These are phyloP conservation scores for Cervus canadensis DNA, from an alignment of 2,113 vertebrate genomes.

Conservation along the genomic window DNA sequence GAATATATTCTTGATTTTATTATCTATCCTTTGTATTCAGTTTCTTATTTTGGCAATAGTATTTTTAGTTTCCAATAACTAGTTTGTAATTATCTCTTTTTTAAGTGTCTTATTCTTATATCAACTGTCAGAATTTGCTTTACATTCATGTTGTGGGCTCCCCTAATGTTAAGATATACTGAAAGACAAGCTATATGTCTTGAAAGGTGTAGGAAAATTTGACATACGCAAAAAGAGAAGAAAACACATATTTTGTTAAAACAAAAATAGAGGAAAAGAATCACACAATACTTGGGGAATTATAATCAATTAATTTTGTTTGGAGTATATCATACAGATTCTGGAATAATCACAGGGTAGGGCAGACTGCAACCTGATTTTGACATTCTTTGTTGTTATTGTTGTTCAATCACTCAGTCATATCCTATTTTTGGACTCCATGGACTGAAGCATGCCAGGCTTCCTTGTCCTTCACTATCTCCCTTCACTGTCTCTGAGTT, in stretches of 20 bases:
- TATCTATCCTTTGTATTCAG: neutral
- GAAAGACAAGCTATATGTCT: neutral
- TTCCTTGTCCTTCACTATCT: neutral
- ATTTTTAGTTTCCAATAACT: neutral
- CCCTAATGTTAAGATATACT: neutral
- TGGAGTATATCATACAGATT: neutral
- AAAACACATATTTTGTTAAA: neutral
- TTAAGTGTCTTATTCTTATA: neutral
- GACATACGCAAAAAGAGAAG: neutral
- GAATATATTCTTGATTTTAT: neutral
- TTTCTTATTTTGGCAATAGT: neutral
- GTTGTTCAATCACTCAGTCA: rapidly evolving
- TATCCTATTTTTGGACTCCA: neutral
- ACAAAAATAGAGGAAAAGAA: neutral
- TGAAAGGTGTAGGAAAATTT: neutral
- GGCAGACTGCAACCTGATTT: neutral
- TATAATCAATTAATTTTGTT: neutral
- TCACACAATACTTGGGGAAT: neutral
- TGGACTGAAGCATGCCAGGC: neutral
- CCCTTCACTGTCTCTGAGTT: neutral
- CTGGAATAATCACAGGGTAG: neutral
- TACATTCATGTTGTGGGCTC: neutral
- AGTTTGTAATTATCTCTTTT: neutral
- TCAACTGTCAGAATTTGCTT: neutral
- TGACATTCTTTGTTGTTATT: neutral